Evolutionary conservation across 2,113 vertebrate species (phyloP).

Genomic region (Macquaria australasica): DNA sequence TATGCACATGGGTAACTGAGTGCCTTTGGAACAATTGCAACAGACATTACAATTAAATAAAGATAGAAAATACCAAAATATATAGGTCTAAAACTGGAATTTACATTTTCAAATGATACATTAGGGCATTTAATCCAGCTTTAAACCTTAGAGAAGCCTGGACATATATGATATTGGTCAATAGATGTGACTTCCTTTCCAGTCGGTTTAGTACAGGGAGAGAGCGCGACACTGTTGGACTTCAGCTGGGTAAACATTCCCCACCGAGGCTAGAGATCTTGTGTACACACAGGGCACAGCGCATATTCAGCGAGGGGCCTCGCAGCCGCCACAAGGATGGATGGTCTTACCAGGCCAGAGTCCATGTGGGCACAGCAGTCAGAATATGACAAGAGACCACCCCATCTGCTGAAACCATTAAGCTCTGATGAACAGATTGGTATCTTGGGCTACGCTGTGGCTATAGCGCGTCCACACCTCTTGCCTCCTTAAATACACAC

Average conservation of each 20-base stretch:
- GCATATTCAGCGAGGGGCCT: constrained; percentile 67
- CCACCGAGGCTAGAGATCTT: constrained; percentile 80
- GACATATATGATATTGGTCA: constrained; percentile 45
- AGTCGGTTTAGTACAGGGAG: constrained; percentile 59
- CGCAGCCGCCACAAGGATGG: constrained; percentile 58
- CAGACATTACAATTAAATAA: background rate
- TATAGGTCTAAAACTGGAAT: background rate
- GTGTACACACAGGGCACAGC: constrained; percentile 79
- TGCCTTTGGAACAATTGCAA: background rate
- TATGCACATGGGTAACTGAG: background rate
- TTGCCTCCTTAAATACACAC: background rate
- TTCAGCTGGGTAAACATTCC: constrained; percentile 87
- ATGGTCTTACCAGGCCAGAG: constrained; percentile 70
- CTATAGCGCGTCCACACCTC: constrained; percentile 14
- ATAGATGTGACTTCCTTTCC: constrained; percentile 68
- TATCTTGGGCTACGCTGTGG: background rate
- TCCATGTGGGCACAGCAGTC: constrained; percentile 73
- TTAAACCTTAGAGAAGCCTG: constrained; percentile 1
- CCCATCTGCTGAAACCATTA: constrained; percentile 49
- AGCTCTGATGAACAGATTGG: constrained; percentile 16
- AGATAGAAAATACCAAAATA: background rate
- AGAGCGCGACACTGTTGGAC: constrained; percentile 77
- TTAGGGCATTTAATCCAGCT: background rate
- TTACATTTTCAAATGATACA: constrained; percentile 1
- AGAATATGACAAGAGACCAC: constrained; percentile 60